Evolutionary conservation across 2,888 invertebrate genomes (phyloP).

Genomic region (Siphlonurus alternatus): DNA sequence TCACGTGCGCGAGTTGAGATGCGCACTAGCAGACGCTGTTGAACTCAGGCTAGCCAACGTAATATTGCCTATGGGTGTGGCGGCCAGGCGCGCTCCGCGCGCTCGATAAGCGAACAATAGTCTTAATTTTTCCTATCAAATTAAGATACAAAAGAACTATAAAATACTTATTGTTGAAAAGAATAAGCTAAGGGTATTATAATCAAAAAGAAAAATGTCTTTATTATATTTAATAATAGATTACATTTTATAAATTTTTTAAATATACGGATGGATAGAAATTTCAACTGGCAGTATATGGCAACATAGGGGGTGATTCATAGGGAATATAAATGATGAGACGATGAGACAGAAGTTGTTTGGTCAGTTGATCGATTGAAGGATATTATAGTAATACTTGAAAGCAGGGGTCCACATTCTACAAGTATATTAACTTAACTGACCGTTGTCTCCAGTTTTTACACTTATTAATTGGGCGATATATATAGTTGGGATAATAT

Average conservation of each 20-base stretch:
- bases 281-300: background rate
- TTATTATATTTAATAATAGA: background rate
- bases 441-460: background rate
- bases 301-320: background rate
- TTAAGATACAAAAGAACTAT: background rate
- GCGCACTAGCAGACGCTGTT: background rate
- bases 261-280: background rate
- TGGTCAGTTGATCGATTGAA: background rate
- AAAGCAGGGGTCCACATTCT: background rate
- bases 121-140: background rate
- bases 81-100: no score
- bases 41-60: background rate
- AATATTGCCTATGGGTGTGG: background rate
- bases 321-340: background rate
- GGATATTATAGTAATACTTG: background rate
- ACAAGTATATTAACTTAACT: background rate
- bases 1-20: background rate
- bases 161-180: background rate
- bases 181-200: background rate
- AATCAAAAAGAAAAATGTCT: background rate
- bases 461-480: no score
- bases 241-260: background rate
- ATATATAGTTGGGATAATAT: no score
- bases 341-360: background rate
- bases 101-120: background rate